Evolutionary conservation across 2,888 invertebrate genomes (phyloP), one percentile per base, ranked within the genome.

Genomic region (Anoplius nigerrimus): DNA sequence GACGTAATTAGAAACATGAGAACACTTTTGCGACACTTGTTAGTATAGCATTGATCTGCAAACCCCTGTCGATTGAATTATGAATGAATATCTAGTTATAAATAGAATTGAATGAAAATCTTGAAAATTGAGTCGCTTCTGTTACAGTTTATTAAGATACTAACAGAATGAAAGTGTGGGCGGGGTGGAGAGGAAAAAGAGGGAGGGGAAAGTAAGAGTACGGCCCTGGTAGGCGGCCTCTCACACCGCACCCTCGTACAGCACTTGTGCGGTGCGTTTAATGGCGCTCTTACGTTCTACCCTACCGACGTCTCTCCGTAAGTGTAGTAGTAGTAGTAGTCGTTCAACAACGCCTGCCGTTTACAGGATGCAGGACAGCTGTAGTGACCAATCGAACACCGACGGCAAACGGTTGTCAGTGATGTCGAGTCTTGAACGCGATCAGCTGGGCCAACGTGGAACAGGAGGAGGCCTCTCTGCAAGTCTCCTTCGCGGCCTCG

Each of bases 401-500:
- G 52, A 62, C 58, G 66, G 5, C 20, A 69, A 72, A 63, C 24
- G 27, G 42, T 15, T 66, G 22, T 59, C 68, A 34, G 65, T 45
- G 43, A 79, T 78, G 79, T 79, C 80, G 21, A 69, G 46, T 22
- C 62, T 79, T 89, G 91, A 92, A 69, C 90, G 92, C 79, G 93
- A 93, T 86, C 91, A 91, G 88, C 90, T 92, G 88, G 94, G 92
- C 88, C 90, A 92, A 72, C 90, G 90, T 83, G 90, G 90, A 34
- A 84, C 86, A 3, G 91, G 91, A 63, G 92, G 93, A 83, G 85
- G 86, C 63, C 87, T 90, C 75, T 89, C 90, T 74, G 88, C 90
- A 78, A 91, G 91, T 85, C 90, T 90, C 66, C 86, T 92, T 63
- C 90, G 92, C 63, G 94, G 94, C 65, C 90, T 94, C 74, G 94